Evolutionary conservation across 2,113 vertebrate species (phyloP).

Genomic region (Alectura lathami): DNA sequence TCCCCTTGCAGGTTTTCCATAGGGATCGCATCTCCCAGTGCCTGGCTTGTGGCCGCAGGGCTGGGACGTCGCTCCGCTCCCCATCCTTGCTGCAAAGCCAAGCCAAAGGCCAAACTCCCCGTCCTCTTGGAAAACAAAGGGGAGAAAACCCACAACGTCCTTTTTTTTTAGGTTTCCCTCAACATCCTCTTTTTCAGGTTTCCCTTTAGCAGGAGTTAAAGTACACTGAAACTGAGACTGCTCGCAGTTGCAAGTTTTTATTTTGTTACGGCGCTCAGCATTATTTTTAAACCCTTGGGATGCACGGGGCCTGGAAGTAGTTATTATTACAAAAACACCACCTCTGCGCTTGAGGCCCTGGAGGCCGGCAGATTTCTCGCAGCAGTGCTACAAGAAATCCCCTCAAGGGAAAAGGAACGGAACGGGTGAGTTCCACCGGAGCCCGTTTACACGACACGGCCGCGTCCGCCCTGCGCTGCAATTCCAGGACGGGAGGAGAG

Average conservation of each 20-base stretch:
- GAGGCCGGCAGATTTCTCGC: background rate
- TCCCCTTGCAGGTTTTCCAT: background rate
- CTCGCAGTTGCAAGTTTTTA: background rate
- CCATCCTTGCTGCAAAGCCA: background rate
- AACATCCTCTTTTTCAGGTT: background rate
- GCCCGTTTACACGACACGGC: background rate
- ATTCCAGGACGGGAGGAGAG: background rate
- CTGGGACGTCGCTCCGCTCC: background rate
- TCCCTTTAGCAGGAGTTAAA: background rate
- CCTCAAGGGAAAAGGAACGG: background rate
- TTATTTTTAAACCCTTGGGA: background rate
- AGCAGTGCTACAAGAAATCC: fast-evolving
- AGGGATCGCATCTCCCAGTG: background rate
- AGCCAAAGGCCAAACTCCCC: background rate
- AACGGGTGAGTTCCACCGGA: background rate
- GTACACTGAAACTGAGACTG: no score
- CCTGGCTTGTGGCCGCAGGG: background rate
- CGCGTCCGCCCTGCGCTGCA: fast-evolving
- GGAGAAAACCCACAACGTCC: background rate
- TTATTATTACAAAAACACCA: background rate
- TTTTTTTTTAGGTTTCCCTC: background rate
- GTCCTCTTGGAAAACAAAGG: background rate
- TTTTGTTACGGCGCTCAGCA: background rate
- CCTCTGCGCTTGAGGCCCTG: fast-evolving
- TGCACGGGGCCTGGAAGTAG: background rate